A percentile compares a stretch with the other conserved stretches of the same genome.
Evolutionary conservation across 2,888 invertebrate genomes (phyloP).

Genomic region (Smittia aterrima): DNA sequence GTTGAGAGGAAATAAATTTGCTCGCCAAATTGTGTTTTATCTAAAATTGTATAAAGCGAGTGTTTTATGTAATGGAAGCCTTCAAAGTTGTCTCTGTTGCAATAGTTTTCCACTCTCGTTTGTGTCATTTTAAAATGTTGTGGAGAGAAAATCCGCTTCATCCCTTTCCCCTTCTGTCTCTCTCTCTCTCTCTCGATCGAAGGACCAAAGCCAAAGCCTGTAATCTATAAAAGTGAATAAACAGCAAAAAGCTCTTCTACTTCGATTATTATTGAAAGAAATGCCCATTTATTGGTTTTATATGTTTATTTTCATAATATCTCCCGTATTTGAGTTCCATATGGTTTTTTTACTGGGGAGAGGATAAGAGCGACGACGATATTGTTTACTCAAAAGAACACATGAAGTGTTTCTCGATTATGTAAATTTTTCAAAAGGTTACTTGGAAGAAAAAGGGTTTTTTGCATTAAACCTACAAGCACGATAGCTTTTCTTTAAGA

Average conservation of each 20-base stretch:
- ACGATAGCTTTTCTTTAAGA: conserved; percentile 22
- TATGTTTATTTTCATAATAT: conserved; percentile 36
- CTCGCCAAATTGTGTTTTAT: too few relatives aligned
- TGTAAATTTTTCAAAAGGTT: conserved; percentile 41
- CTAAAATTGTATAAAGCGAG: too few relatives aligned
- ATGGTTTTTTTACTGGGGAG: neutral
- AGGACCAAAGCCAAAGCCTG: too few relatives aligned
- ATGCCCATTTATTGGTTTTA: conserved; percentile 31
- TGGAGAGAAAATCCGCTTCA: too few relatives aligned
- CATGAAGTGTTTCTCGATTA: conserved; percentile 39
- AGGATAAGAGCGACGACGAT: conserved; percentile 27
- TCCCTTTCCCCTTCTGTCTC: too few relatives aligned
- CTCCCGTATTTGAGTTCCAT: neutral
- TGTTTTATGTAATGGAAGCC: too few relatives aligned
- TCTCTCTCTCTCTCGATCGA: too few relatives aligned
- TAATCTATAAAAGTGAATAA: conserved; percentile 11
- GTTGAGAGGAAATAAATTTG: too few relatives aligned
- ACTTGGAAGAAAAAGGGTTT: conserved; percentile 22
- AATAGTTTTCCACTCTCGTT: too few relatives aligned
- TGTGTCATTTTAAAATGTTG: too few relatives aligned
- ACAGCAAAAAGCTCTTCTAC: conserved; percentile 36
- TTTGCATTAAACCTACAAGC: conserved; percentile 24
- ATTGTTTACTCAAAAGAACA: conserved; percentile 39
- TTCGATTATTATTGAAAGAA: conserved; percentile 33
- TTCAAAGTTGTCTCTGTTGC: too few relatives aligned